Evolutionary conservation across 2,797 vertebrate genomes (phyloP).

Genomic region (Alectoris magna): DNA sequence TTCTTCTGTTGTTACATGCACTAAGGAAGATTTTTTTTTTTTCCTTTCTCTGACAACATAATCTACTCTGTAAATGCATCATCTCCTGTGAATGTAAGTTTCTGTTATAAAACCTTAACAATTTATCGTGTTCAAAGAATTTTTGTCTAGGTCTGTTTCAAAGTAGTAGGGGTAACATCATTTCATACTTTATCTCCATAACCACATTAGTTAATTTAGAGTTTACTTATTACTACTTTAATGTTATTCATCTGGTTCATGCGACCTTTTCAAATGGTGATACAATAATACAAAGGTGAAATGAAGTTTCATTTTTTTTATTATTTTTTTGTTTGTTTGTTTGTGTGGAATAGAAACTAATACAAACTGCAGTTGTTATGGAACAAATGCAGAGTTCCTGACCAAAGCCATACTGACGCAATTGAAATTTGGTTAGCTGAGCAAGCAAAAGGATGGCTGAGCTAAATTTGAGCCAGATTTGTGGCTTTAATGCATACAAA

Average conservation of each 20-base stretch:
- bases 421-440: background rate
- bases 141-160: background rate
- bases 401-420: background rate
- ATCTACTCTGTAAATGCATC: background rate
- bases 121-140: background rate
- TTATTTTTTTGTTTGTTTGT: background rate
- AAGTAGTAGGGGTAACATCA: background rate
- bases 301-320: background rate
- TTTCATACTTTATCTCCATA: background rate
- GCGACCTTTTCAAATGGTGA: background rate
- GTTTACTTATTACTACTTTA: background rate
- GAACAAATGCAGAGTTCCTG: background rate
- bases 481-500: background rate
- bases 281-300: background rate
- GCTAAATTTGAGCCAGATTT: background rate
- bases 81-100: background rate
- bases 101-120: background rate
- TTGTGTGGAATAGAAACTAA: background rate
- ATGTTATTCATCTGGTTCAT: background rate
- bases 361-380: background rate
- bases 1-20: background rate
- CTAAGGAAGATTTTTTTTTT: background rate
- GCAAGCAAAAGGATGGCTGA: background rate
- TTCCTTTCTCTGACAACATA: background rate
- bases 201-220: background rate